Evolutionary conservation across 2,113 vertebrate species (phyloP), one percentile per base, ranked within the genome.

Genomic region (Corapipo altera): DNA sequence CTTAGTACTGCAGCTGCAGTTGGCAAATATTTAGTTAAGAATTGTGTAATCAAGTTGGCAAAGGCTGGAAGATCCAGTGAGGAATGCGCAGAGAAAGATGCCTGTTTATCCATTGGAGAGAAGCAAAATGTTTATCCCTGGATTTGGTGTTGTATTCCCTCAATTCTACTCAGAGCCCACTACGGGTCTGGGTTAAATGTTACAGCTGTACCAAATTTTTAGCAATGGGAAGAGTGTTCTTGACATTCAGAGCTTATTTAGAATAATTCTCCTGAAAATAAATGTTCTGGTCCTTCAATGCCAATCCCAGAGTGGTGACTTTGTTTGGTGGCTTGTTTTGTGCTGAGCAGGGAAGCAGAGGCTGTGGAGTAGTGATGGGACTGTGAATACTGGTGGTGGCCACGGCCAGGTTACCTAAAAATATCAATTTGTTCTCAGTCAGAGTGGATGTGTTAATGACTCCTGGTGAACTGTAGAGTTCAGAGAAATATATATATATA

Each of bases 11-110:
- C n/a, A 95, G 77, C 59, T 93, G 86, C 81, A 55, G n/a, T 70
- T 94, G 88, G 93, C 89, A 97, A 97, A 97, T 97, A 96, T 97
- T 97, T 98, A 96, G 85, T 88, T 90, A 94, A 90, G 82, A 92
- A 87, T 95, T 96, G 93, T 93, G 66, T 87, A 95, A 97, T 77
- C 46, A 83, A 75, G 89, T 49, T 93, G 88, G 65, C 76, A 88
- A 37, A 85, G 78, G 24, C 30, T 79, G 35, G 89, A 79, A 33
- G 30, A 85, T 61, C 88, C 91, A 87, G 37, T 32, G 62, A 64
- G 82, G 81, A 88, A 85, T 44, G 72, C 81, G 54, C n/a, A 48
- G 85, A 83, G 93, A 91, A 94, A 37, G 52, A 66, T 86, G 93
- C 49, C 59, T 95, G 22, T 96, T 96, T 95, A 95, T 76, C 74